These are phyloP conservation scores for Cygnus olor DNA, from an alignment of 2,797 vertebrate species.

Conservation along the genomic window DNA sequence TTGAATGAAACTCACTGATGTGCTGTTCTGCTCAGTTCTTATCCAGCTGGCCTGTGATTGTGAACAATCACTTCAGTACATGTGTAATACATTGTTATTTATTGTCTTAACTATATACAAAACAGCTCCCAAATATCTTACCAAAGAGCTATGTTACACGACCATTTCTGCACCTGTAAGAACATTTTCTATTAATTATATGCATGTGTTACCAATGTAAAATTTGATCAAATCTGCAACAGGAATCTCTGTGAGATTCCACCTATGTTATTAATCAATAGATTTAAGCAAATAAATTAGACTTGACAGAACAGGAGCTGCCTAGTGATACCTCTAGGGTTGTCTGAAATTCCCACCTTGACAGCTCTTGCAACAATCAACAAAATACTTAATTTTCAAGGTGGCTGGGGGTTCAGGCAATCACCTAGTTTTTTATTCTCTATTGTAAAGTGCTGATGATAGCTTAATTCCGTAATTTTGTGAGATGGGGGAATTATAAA, in stretches of 20 bases:
- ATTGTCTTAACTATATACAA: neutral
- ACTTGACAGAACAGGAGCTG: neutral
- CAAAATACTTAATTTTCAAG: conserved; percentile 6
- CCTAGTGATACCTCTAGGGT: neutral
- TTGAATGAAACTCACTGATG: neutral
- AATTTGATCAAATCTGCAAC: neutral
- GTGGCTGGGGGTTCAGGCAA: neutral
- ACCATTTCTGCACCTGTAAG: neutral
- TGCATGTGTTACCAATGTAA: neutral
- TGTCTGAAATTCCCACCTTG: neutral
- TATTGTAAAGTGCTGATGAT: neutral
- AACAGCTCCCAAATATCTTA: neutral
- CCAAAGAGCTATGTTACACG: neutral
- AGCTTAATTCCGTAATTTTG: neutral
- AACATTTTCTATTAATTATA: neutral
- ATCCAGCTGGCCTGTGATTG: neutral
- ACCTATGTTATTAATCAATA: neutral
- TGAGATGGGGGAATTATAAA: neutral
- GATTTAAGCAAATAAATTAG: conserved; percentile 11
- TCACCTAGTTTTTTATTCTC: neutral
- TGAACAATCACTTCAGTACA: neutral
- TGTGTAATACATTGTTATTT: neutral
- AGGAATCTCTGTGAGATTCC: neutral
- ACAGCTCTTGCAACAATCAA: neutral
- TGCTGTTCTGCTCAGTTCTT: neutral